Evolutionary conservation across 2,888 invertebrate genomes (phyloP), one percentile per base, ranked within the genome.

Genomic region (Agonopterix alstromeriana): DNA sequence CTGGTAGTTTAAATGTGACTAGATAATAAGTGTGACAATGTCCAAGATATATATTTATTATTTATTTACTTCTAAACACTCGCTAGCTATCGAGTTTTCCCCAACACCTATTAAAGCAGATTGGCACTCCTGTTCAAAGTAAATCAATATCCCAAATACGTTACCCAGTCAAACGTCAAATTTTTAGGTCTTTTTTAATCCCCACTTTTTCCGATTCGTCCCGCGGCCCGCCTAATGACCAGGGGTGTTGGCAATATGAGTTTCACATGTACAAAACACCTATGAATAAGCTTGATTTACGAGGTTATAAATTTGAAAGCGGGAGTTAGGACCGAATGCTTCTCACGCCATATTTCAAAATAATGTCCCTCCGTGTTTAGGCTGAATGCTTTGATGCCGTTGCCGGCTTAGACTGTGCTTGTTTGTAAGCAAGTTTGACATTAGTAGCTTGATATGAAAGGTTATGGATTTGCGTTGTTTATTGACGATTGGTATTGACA

Each of bases 261-360:
- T 63, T 63, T 58, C 65, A 56, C 52, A 57, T 62, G 68, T 65
- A 66, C 70, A 70, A 69, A 71, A 72, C 67, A 68, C 68, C 64
- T 70, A 71, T 72, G 72, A 73, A 72, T 72, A 70, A 68, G 57
- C 61, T 57, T 74, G 74, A 76, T 76, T 73, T 75, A 75, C 63
- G 63, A 56, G 51, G 67, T 51, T 69, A 73, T 76, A 74, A 74
- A 76, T 76, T 71, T 65, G 60, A 61, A 62, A 62, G 60, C 61
- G 60, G 58, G 63, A 58, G 59, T 67, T 67, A 63, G 58, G 60
- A 61, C 68, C 65, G 70, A 73, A 70, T 68, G 73, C 61, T 69
- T 60, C 70, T 65, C 67, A 53, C 61, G 67, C 63, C 65, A 61
- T 75, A 73, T 74, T 68, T 75, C 73, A 75, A 63, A 64, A 67